Evolutionary conservation across 2,797 vertebrate genomes (phyloP), one percentile per base, ranked within the genome.

Genomic region (Loris lydekkerianus): DNA sequence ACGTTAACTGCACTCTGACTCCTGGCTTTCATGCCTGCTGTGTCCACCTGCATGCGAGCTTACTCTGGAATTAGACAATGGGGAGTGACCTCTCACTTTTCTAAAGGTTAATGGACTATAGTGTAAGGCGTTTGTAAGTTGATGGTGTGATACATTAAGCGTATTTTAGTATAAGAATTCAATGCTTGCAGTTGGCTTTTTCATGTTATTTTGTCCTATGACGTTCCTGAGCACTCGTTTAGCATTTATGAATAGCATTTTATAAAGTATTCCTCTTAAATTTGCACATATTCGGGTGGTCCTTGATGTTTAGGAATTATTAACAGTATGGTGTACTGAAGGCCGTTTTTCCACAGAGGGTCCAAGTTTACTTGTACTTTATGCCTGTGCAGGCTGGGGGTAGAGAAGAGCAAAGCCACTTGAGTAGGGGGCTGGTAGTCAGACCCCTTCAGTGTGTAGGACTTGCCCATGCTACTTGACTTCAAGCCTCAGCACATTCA

Each of bases 41-140:
- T 8, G 0, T 67, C 25, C 20, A 3, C 0, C 4, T 46, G 3
- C 69, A 5, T 25, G 8, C 0, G 0, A 0, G 25, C 0, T 15
- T 20, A 15, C 17, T 67, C 14, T 46, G 21, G 58, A 40, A 9
- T 21, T 20, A 15, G 76, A 29, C 29, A 29, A n/a, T 1, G 4
- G 37, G 37, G 18, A 67, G 43, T 29, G 23, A 14, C 1, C 3
- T 3, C 23, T 8, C 10, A 5, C 31, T 7, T 46, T 29, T 31
- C 6, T 3, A 1, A 34, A 34, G 20, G 10, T 29, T 20, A 4
- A 1, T 31, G 46, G 20, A 2, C 27, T n/a, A 11, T 53, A 14
- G 29, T 14, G 9, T 10, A 4, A 61, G 80, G 58, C 20, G 0
- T 75, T 31, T n/a, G 1, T 34, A 31, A 61, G 40, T 29, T 2